Evolutionary conservation across 2,888 invertebrate species (phyloP), one percentile per base, ranked within the genome.

Genomic region (Abrostola triplasia): DNA sequence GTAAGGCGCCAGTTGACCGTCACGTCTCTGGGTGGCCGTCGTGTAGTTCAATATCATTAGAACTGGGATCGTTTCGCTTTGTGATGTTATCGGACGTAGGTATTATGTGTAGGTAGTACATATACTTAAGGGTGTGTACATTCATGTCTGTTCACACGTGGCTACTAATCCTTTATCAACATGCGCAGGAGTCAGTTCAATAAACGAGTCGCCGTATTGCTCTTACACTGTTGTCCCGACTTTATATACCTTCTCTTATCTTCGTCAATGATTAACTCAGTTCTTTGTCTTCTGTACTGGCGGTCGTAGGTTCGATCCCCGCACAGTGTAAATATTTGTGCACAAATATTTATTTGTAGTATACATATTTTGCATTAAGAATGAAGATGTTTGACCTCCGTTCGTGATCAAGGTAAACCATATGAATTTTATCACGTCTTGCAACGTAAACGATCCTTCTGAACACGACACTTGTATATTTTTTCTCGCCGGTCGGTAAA

Each of bases 21-120:
- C 24, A 24, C 24, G 24, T 24, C 24, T 24, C 24, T 24, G 24
- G 1, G 44, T 6, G 61, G 42, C 12, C 62, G 36, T 37, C 47
- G 11, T 36, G 24, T 42, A 59, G 59, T 56, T 48, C 64, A 74
- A 74, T 62, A 73, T 52, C 48, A 52, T 35, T 24, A 38, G 36
- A 12, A 47, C 36, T 50, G 12, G 36, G 35, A 51, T 40, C 59
- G 58, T 56, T 62, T 56, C 49, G 48, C 53, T 54, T 51, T 58
- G 76, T 59, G 36, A n/a, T 57, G 10, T 59, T 71, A 76, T 59
- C 77, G 38, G 6, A n/a, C 36, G 49, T 5, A n/a, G 40, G 40
- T 10, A 13, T 6, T n/a, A 12, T 5, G n/a, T 9, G 24, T 11
- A n/a, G n/a, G n/a, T n/a, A n/a, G n/a, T n/a, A n/a, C n/a, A n/a